Base-by-base conservation (phyloP, 2,113 vertebrate genomes). In the Himantopus leucocephalus region DNA sequence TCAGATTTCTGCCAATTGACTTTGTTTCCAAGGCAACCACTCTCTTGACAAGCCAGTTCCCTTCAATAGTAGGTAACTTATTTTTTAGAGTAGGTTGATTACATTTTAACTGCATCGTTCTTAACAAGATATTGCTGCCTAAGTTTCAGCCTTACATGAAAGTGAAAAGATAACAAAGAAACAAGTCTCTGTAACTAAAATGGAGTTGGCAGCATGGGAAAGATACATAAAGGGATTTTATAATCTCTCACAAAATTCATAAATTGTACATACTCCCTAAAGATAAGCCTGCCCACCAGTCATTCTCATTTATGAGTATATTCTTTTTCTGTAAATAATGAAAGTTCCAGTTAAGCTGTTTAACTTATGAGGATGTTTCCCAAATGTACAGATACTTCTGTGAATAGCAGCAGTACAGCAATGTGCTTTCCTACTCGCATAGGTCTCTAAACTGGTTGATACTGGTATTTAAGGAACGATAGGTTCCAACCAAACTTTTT, bases 11-110 rank as follows among this genome's bases (percentile, higher is more conserved):
- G 91, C 96, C 95, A 91, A 68, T 87, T 97, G 94, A 74, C 91
- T 96, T 95, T 87, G 96, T 96, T 97, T 96, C 96, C 89, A 92
- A 85, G 96, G 92, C 66, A 97, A 96, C 95, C 62, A 64, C 66
- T 91, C 52, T 91, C 87, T 82, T 88, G 94, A 94, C 92, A 96
- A 91, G 93, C 89, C 90, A 95, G 74, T 87, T 97, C 91, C 62
- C 73, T 92, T 97, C 94, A 94, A 45, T 94, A 79, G 77, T 43
- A 93, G 66, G 84, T 92, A 95, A 93, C 94, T 89, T 96, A 77
- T 84, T 92, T 97, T 94, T 96, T 91, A 37, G 85, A 91, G 62
- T 92, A 82, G 43, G 62, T 64, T 92, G 91, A 94, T 96, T 94
- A 85, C 91, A 68, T 91, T 95, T 96, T 94, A 95, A 91, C 91